Evolutionary conservation across 2,797 vertebrate species (phyloP).

Genomic region (Pipistrellus pygmaeus): DNA sequence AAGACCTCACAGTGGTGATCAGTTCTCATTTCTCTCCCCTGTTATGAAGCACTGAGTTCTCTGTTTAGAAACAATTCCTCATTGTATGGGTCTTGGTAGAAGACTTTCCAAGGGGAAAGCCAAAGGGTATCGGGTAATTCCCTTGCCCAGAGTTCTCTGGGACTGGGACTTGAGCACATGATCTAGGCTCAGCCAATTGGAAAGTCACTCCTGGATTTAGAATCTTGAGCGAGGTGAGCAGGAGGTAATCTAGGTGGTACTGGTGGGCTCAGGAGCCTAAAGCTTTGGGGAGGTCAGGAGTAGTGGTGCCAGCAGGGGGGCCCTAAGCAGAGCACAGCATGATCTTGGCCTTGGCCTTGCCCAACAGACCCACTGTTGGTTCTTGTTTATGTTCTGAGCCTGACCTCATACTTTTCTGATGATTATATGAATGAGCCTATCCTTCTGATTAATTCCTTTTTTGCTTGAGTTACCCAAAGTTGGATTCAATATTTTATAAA

Average conservation of each 20-base stretch:
- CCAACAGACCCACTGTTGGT: neutral
- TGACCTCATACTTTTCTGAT: neutral
- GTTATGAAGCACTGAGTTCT: neutral
- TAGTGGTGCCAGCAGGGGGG: neutral
- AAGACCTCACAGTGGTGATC: neutral
- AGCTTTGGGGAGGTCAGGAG: neutral
- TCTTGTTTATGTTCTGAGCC: constrained; percentile 16
- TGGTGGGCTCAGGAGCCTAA: neutral
- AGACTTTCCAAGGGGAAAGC: constrained; percentile 19
- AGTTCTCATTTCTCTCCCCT: neutral
- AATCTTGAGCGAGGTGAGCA: neutral
- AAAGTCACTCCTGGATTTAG: neutral
- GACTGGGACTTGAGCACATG: neutral
- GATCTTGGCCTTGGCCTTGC: neutral
- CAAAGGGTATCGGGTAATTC: neutral
- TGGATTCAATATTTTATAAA: constrained; percentile 17
- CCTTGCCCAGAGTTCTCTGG: neutral
- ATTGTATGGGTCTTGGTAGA: neutral
- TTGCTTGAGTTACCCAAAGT: neutral
- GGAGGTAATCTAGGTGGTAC: neutral
- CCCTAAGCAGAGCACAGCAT: neutral
- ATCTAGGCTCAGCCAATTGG: neutral
- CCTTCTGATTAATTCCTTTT: constrained; percentile 41
- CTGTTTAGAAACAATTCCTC: neutral
- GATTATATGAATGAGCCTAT: neutral